Percentiles rank a stretch among this genome's conserved stretches.
These are phyloP conservation scores for Ostrea edulis DNA, from an alignment of 1,140 invertebrate species.

Conservation along the genomic window DNA sequence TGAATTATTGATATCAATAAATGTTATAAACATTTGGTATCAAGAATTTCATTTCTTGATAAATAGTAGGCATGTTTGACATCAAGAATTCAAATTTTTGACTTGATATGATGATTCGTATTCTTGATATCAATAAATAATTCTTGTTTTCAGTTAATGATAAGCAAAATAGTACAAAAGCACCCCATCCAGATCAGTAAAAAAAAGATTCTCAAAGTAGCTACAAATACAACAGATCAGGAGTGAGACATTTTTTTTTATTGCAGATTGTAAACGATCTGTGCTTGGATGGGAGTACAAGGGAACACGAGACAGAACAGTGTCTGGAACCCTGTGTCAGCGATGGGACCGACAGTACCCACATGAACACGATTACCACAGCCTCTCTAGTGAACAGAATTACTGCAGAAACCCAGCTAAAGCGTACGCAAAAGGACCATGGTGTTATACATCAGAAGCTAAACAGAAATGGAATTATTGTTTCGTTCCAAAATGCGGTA, in stretches of 20 bases:
- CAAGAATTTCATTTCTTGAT: too few species aligned
- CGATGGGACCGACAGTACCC: slow-evolving; percentile 16
- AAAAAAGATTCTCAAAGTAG: too few species aligned
- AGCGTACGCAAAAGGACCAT: not conserved
- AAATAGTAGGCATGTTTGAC: too few species aligned
- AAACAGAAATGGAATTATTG: not conserved
- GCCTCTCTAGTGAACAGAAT: not conserved
- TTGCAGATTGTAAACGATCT: not conserved
- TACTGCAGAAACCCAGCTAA: slow-evolving; percentile 2
- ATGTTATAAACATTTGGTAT: too few species aligned
- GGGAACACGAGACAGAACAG: not conserved
- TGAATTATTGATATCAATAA: too few species aligned
- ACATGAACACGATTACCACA: not conserved
- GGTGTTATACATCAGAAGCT: not conserved
- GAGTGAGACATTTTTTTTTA: not conserved
- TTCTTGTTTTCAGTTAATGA: too few species aligned
- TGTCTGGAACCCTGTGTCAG: not conserved
- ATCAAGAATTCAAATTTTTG: too few species aligned
- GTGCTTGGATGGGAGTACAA: not conserved
- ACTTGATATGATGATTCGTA: too few species aligned
- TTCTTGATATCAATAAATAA: too few species aligned
- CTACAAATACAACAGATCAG: too few species aligned
- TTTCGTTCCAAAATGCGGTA: not conserved
- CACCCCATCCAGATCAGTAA: too few species aligned
- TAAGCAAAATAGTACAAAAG: too few species aligned